Conservation (phyloP, 2,113 vertebrate genomes). For the Acrocephalus kingi region DNA sequence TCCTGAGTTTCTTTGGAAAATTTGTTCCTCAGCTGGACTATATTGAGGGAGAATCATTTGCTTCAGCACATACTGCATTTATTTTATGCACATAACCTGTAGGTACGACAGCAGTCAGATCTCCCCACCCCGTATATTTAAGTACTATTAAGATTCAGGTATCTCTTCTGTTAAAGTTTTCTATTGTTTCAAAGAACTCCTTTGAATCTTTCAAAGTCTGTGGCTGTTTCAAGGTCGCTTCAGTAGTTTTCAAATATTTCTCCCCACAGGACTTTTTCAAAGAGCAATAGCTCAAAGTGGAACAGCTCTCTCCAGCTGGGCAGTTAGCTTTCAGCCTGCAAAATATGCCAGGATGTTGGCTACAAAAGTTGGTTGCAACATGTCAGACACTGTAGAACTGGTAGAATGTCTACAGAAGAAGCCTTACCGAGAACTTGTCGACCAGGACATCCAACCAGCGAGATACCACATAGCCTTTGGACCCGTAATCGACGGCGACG, state of each 20-base stretch:
- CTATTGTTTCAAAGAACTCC: slow-evolving; percentile 22
- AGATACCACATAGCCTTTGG: slow-evolving; percentile 98
- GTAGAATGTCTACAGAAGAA: slow-evolving; percentile 95
- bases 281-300: slow-evolving; percentile 98
- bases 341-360: slow-evolving; percentile 96
- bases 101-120: not conserved
- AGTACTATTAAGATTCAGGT: not conserved
- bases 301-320: slow-evolving; percentile 97
- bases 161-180: not conserved
- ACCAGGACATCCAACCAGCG: slow-evolving; percentile 98
- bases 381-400: slow-evolving; percentile 93
- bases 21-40: not conserved
- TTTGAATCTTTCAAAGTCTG: slow-evolving; percentile 36
- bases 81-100: not conserved
- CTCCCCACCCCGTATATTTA: not conserved
- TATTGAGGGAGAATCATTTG: not conserved
- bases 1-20: not conserved
- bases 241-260: slow-evolving; percentile 63
- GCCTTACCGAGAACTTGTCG: slow-evolving; percentile 96
- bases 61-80: slow-evolving; percentile 3
- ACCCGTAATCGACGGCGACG: slow-evolving; percentile 98
- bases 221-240: slow-evolving; percentile 52
- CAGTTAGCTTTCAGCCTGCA: slow-evolving; percentile 96
- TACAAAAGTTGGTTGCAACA: slow-evolving; percentile 96
- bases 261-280: slow-evolving; percentile 91